Evolutionary conservation across 2,113 vertebrate species (phyloP), one percentile per base, ranked within the genome.

Genomic region (Alexandromys fortis): DNA sequence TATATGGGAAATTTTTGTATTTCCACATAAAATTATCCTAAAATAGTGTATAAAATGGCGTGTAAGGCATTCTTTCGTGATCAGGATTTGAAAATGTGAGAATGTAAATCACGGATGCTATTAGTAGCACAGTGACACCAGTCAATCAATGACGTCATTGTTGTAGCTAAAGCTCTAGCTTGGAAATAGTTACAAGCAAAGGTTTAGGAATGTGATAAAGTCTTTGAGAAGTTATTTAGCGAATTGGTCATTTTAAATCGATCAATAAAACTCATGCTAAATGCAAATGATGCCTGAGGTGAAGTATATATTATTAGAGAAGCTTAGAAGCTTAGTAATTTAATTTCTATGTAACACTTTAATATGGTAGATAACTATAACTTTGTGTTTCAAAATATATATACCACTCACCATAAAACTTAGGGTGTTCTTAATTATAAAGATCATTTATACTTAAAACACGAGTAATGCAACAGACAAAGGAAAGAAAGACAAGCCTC

Each of bases 371-470:
- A 55, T 58, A 86, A 82, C 14, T 5, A 75, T 19, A 82, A 17
- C 35, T 78, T 52, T 72, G 8, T 42, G 17, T 55, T 38, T 85
- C 1, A 70, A 55, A 45, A 93, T 28, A 45, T 70, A 38, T 58
- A 94, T 42, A 83, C 76, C 7, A 65, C 26, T 81, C 89, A 76
- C 38, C 24, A 89, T 14, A 85, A 95, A 85, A 30, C 4, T 55
- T 68, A 42, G 21, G 38, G 82, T 96, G 17, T 61, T 83, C n/a
- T 72, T 47, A 81, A 61, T 65, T 89, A 79, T 58, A 92, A 81
- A 79, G 24, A 65, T 73, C 78, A 73, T 63, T 92, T 17, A 82
- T 47, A 82, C 24, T 83, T 45, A 28, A 92, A 92, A 86, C 87
- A 90, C 38, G 75, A 10, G 42, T 63, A 76, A 75, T 92, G 47